Evolutionary conservation across 2,113 vertebrate genomes (phyloP).

Genomic region (Cettia cetti): DNA sequence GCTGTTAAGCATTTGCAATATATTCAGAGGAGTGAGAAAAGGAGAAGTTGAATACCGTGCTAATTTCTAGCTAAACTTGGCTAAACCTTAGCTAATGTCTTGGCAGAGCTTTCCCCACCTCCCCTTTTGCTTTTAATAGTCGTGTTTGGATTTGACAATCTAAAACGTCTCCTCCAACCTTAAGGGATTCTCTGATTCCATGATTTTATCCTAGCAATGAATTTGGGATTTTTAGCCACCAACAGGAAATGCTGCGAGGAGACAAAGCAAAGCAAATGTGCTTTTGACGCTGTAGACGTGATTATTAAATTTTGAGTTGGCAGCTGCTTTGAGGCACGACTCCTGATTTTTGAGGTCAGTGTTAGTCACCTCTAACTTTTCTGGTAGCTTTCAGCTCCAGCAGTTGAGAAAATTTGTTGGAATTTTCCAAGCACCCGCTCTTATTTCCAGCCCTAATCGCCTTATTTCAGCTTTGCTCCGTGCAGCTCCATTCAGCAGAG

Average conservation of each 20-base stretch:
- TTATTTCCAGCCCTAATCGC: background rate
- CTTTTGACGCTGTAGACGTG: background rate
- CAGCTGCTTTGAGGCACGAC: background rate
- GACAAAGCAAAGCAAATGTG: background rate
- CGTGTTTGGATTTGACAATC: background rate
- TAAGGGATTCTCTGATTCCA: background rate
- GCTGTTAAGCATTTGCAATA: background rate
- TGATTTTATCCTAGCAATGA: background rate
- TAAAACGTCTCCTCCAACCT: background rate
- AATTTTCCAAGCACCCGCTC: background rate
- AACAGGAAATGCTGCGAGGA: background rate
- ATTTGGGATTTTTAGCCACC: background rate
- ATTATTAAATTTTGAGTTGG: background rate
- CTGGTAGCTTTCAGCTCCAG: background rate
- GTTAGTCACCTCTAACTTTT: background rate
- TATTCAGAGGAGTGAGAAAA: background rate
- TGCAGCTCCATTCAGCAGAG: background rate
- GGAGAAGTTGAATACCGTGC: background rate
- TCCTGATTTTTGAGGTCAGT: background rate
- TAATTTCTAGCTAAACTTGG: conserved; percentile 8
- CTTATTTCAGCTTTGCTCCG: background rate
- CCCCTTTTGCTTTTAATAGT: conserved; percentile 1
- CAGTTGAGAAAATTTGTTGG: background rate
- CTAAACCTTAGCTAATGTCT: background rate
- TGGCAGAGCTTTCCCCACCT: background rate